Conservation (phyloP, 2,113 vertebrate genomes). For the Saiga tatarica region DNA sequence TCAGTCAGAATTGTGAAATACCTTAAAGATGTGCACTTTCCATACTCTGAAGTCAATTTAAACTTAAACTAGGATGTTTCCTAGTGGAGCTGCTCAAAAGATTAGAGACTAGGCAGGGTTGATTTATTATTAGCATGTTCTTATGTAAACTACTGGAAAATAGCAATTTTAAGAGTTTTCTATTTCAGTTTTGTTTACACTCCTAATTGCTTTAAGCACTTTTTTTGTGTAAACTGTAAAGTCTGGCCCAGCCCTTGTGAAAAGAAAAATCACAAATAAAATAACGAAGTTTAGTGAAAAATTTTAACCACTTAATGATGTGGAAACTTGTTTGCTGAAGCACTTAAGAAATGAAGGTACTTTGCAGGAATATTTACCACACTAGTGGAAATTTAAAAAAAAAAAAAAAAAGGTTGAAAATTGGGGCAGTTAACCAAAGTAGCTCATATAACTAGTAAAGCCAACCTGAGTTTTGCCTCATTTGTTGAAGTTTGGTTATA, state of each 20-base stretch:
- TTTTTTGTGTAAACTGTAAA: constrained; percentile 67
- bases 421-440: constrained; percentile 58
- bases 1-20: constrained; percentile 25
- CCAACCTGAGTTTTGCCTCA: constrained; percentile 47
- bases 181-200: constrained; percentile 70
- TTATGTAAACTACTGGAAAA: constrained; percentile 58
- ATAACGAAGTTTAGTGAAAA: constrained; percentile 47
- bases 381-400: background rate
- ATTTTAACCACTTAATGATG: constrained; percentile 12
- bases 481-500: constrained; percentile 32
- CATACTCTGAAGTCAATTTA: constrained; percentile 39
- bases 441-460: constrained; percentile 36
- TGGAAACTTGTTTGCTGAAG: constrained; percentile 38
- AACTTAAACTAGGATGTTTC: constrained; percentile 40
- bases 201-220: constrained; percentile 75
- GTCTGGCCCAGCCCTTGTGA: constrained; percentile 57
- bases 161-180: constrained; percentile 54
- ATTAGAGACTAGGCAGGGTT: constrained; percentile 39
- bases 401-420: background rate
- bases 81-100: constrained; percentile 47
- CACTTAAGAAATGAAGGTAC: constrained; percentile 71
- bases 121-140: constrained; percentile 34
- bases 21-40: constrained; percentile 65
- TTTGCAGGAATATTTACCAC: constrained; percentile 24
- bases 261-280: constrained; percentile 64